Evolutionary conservation across 2,888 invertebrate species (phyloP), one percentile per base, ranked within the genome.

Genomic region (Polymixis flavicincta): DNA sequence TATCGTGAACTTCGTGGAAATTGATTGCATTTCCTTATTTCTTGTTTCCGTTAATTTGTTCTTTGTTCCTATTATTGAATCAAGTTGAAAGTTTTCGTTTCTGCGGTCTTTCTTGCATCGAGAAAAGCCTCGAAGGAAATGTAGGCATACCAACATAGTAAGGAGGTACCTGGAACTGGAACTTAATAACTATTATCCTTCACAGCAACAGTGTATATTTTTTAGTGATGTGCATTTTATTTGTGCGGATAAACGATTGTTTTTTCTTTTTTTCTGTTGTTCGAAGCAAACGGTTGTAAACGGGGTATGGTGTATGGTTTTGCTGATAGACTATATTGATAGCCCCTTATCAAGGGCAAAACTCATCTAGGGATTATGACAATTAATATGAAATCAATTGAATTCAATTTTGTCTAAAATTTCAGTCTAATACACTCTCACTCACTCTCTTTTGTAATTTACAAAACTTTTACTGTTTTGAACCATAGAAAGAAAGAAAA

Each of bases 41-140:
- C 28, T 76, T 68, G 19, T 37, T 50, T 28, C 57, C 14, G 7
- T 48, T 48, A 64, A 48, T 25, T 72, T 57, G n/a, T 37, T 55
- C 6, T 37, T 45, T 54, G 42, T 66, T 59, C 66, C 25, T 45
- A 45, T 60, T 48, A 54, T 54, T 76, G 17, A 76, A 76, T 68
- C 76, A 45, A 25, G 32, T 60, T 76, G 32, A 76, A 75, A 76
- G 76, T 22, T 37, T 54, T 67, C 25, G 1, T 54, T 25, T 45
- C 45, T 19, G 8, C 7, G 50, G 28, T 4, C 28, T 28, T 63
- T 1, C n/a, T 37, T 55, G 52, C n/a, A 71, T 45, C 19, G 42
- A n/a, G 5, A 9, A 63, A 42, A 9, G 42, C n/a, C 37, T 17
- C 6, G 6, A 42, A 9, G 17, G 17, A n/a, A 42, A 42, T n/a